A percentile compares a stretch with the other conserved stretches of the same genome.
phyloP scores from a whole-genome alignment of 2,888 invertebrate genomes.

The Hypomecis punctinalis region DNA sequence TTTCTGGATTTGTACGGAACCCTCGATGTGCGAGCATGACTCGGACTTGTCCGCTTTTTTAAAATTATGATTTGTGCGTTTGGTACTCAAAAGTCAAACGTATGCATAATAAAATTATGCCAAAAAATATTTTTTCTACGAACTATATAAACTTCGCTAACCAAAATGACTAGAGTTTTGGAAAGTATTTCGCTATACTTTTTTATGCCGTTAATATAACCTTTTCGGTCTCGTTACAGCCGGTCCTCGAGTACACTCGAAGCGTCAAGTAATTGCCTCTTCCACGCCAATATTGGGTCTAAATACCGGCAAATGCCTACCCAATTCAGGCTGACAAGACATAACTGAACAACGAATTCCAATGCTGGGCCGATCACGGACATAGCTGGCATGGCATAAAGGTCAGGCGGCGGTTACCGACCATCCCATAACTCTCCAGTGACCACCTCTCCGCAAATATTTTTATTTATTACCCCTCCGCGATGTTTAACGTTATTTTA shows the following conservation, averaged over 20 bases:
- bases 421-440: constrained; percentile 51
- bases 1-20: no score
- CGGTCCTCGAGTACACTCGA: constrained; percentile 13
- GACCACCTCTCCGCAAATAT: constrained; percentile 50
- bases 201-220: background rate
- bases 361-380: constrained; percentile 52
- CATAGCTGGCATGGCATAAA: constrained; percentile 59
- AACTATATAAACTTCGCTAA: no score
- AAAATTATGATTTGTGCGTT: no score
- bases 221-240: constrained; percentile 26
- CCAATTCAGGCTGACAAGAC: constrained; percentile 39
- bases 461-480: constrained; percentile 30
- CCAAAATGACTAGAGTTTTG: no score
- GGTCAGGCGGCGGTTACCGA: constrained; percentile 54
- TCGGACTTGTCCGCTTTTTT: no score
- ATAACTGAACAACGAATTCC: constrained; percentile 52
- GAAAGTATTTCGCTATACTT: no score
- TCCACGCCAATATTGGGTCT: constrained; percentile 20
- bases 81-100: no score
- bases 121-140: no score
- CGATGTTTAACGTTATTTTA: constrained; percentile 26
- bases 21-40: no score
- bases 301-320: constrained; percentile 48
- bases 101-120: no score
- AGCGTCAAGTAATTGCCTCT: constrained; percentile 27